A percentile compares a stretch with the other conserved stretches of the same genome.
phyloP scores from a whole-genome alignment of 2,888 invertebrate genomes.

The Oxycera nigricornis region DNA sequence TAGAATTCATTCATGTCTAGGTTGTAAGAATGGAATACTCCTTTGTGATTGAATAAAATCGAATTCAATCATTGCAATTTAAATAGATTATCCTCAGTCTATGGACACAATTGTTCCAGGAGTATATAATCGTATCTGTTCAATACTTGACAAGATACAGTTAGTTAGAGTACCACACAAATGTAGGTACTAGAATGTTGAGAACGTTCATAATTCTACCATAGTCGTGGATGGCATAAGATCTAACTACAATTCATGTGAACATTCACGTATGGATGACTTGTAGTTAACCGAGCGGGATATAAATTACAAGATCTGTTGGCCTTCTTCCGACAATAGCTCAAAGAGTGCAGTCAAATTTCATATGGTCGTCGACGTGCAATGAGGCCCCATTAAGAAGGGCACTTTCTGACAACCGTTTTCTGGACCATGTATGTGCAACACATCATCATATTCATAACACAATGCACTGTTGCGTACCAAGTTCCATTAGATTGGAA shows the following conservation, averaged over 20 bases:
- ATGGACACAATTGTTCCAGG: too few relatives aligned
- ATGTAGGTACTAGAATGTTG: slow-evolving; percentile 30
- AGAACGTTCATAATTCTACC: slow-evolving; percentile 29
- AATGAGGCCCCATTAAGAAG: slow-evolving; percentile 32
- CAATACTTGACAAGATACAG: slow-evolving; percentile 18
- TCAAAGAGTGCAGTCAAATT: slow-evolving; percentile 33
- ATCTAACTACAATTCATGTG: slow-evolving; percentile 13
- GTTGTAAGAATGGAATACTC: too few relatives aligned
- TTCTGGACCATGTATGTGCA: slow-evolving; percentile 20
- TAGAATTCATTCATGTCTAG: too few relatives aligned
- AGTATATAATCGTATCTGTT: too few relatives aligned
- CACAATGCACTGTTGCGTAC: background rate
- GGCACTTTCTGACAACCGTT: slow-evolving; percentile 30
- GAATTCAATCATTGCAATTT: too few relatives aligned
- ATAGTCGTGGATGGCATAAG: slow-evolving; percentile 23
- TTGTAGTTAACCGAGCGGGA: slow-evolving; percentile 17
- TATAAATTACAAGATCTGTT: slow-evolving; percentile 22
- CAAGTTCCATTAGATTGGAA: background rate
- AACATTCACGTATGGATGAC: slow-evolving; percentile 22
- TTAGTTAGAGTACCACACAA: slow-evolving; percentile 16
- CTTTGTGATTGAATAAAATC: too few relatives aligned
- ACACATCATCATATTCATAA: slow-evolving; percentile 30
- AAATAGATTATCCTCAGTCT: too few relatives aligned
- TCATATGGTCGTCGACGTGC: slow-evolving; percentile 27
- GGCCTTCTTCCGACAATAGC: slow-evolving; percentile 35